These are phyloP conservation scores for Parazoanthus swiftii DNA, from an alignment of 92 coral and sea anemone species.

Conservation along the genomic window DNA sequence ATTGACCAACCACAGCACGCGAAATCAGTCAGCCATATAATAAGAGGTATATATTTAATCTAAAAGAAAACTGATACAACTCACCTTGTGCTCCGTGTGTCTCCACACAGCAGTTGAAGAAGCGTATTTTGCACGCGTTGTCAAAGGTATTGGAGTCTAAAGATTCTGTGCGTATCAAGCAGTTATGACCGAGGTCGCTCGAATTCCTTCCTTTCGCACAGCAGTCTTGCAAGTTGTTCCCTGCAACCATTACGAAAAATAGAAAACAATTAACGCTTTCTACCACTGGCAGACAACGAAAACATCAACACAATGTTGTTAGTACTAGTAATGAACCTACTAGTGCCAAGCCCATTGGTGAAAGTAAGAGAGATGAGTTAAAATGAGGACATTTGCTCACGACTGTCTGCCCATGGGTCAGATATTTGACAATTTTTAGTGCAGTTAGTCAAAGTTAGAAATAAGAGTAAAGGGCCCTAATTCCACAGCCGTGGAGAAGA, in stretches of 20 bases:
- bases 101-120: conserved; percentile 52
- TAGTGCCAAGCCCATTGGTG: too few relatives aligned
- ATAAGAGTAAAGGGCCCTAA: too few relatives aligned
- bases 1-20: too few relatives aligned
- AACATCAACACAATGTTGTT: neutral
- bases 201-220: conserved; percentile 11
- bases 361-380: too few relatives aligned
- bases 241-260: neutral
- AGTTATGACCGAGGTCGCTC: conserved; percentile 8
- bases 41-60: neutral
- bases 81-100: conserved; percentile 55
- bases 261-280: neutral
- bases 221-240: neutral
- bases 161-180: conserved; percentile 4
- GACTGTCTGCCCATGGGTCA: too few relatives aligned
- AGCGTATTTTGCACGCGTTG: conserved; percentile 8
- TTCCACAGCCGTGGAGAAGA: too few relatives aligned
- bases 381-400: too few relatives aligned
- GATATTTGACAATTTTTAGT: too few relatives aligned
- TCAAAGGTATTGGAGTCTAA: neutral
- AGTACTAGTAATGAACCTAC: neutral
- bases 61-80: neutral
- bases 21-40: too few relatives aligned
- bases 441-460: too few relatives aligned
- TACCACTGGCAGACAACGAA: neutral